Evolutionary conservation across 2,888 invertebrate species (phyloP).

Genomic region (Torymus auratus): DNA sequence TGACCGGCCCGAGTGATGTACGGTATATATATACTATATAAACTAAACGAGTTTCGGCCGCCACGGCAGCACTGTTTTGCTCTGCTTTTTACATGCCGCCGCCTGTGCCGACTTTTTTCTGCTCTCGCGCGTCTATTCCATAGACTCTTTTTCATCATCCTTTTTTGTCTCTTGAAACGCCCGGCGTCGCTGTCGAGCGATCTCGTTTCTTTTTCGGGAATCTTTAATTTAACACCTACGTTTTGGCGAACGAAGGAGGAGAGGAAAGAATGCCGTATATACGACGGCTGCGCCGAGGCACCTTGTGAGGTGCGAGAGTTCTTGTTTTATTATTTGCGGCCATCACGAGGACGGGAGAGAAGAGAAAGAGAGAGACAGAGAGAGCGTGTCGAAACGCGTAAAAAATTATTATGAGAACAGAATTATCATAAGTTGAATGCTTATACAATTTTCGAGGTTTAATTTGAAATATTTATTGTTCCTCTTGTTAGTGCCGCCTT

Average conservation of each 20-base stretch:
- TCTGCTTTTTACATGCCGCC: background rate
- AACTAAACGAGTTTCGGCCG: conserved; percentile 37
- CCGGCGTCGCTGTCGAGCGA: conserved; percentile 8
- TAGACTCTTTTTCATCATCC: background rate
- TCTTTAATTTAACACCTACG: conserved; percentile 52
- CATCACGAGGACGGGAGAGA: too few species aligned
- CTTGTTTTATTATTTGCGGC: conserved; percentile 11
- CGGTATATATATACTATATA: conserved; percentile 13
- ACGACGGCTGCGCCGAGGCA: too few species aligned
- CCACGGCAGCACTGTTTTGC: background rate
- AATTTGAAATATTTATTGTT: background rate
- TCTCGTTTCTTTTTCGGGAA: conserved; percentile 46
- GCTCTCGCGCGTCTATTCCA: conserved; percentile 3
- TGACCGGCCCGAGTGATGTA: conserved; percentile 7
- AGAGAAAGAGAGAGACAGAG: too few species aligned
- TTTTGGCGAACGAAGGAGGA: background rate
- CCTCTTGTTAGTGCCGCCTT: background rate
- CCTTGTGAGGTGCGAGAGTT: background rate
- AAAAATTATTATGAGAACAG: background rate
- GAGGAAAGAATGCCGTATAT: too few species aligned
- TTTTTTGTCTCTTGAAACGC: background rate
- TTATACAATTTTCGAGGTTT: background rate
- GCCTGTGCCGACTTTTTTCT: conserved; percentile 2
- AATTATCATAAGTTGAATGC: conserved; percentile 1
- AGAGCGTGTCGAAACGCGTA: background rate